These are phyloP conservation scores for Drosophila seclusa DNA, from an alignment of 2,888 invertebrate species.

Conservation along the genomic window DNA sequence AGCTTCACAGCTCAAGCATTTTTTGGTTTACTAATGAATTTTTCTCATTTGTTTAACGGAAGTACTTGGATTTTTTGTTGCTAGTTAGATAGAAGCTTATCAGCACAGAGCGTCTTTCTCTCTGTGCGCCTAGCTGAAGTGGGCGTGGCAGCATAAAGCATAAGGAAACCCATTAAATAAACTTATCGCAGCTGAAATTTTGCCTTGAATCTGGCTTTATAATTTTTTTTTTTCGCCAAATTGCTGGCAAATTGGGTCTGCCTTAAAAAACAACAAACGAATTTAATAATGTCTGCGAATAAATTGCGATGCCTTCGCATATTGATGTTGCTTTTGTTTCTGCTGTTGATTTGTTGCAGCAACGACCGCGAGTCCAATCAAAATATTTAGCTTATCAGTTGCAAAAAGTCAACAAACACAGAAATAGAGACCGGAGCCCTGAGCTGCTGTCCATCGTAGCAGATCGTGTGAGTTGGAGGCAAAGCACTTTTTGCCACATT, in stretches of 20 bases:
- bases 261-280: conserved; percentile 44
- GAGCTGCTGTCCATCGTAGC: not conserved
- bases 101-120: conserved; percentile 3
- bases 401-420: conserved; percentile 43
- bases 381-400: conserved; percentile 77
- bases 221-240: conserved; percentile 51
- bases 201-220: conserved; percentile 66
- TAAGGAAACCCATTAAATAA: conserved; percentile 2
- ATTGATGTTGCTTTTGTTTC: conserved; percentile 33
- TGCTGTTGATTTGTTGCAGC: conserved; percentile 27
- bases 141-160: conserved; percentile 8
- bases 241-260: conserved; percentile 62
- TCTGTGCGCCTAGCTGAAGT: not conserved
- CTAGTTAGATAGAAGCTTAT: conserved; percentile 20
- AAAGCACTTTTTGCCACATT: conserved; percentile 10
- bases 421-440: conserved; percentile 25
- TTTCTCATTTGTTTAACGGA: conserved; percentile 3
- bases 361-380: conserved; percentile 58
- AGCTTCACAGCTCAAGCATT: not conserved
- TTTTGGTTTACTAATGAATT: not conserved
- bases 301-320: conserved; percentile 38
- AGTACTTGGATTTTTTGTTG: not conserved
- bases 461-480: conserved; percentile 43
- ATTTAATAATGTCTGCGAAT: conserved; percentile 50
- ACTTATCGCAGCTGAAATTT: conserved; percentile 33